Conservation (phyloP, 2,888 invertebrate genomes). For the Mellilla xanthometata region DNA sequence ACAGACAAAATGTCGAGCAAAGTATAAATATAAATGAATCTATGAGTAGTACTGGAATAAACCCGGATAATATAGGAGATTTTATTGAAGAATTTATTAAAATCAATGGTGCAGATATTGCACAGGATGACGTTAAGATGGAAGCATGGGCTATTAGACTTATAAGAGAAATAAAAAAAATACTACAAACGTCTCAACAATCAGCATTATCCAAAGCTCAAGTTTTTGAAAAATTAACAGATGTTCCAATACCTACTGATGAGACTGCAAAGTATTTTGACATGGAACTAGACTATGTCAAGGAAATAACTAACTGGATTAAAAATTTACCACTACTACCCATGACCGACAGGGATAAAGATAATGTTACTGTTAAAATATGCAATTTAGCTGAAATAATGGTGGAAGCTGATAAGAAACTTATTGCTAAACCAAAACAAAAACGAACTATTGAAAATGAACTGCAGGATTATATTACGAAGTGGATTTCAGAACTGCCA, state of each 20-base stretch:
- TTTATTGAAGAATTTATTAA: conserved; percentile 52
- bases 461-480: conserved; percentile 41
- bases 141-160: conserved; percentile 53
- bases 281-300: conserved; percentile 46
- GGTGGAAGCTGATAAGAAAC: conserved; percentile 33
- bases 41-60: conserved; percentile 26
- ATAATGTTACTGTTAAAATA: conserved; percentile 41
- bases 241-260: conserved; percentile 38
- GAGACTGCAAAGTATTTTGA: conserved; percentile 42
- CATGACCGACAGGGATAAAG: conserved; percentile 31
- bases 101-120: conserved; percentile 45
- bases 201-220: conserved; percentile 34
- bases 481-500: conserved; percentile 52
- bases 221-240: conserved; percentile 40
- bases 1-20: conserved; percentile 14
- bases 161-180: conserved; percentile 47
- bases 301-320: conserved; percentile 60
- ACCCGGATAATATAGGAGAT: conserved; percentile 43
- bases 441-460: conserved; percentile 29
- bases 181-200: conserved; percentile 35
- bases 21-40: conserved; percentile 11
- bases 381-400: conserved; percentile 51
- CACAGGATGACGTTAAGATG: conserved; percentile 49
- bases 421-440: conserved; percentile 28
- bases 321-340: conserved; percentile 52